Conservation (phyloP, 2,797 vertebrate species). For the Danionella dracula region DNA sequence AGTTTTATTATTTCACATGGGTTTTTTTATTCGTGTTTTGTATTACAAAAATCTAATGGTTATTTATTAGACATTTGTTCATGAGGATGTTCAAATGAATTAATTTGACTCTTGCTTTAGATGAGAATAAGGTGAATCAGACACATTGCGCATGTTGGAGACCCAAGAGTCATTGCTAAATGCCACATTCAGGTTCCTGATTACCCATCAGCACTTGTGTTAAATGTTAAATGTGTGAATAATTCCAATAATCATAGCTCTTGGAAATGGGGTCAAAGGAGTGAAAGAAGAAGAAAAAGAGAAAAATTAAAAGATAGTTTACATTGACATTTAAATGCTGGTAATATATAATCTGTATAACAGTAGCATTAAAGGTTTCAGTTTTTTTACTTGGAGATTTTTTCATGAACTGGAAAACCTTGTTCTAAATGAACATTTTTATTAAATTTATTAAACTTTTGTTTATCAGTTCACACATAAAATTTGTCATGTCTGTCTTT, state of each 20-base stretch:
- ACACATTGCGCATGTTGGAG: constrained; percentile 3
- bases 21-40: no score
- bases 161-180: constrained; percentile 58
- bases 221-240: constrained; percentile 75
- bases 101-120: constrained; percentile 25
- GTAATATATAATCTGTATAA: constrained; percentile 1
- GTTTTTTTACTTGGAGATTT: not conserved
- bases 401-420: not conserved
- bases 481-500: no score
- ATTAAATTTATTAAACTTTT: no score
- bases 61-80: constrained; percentile 16
- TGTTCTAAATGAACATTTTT: no score
- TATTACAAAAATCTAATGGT: not conserved
- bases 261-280: constrained; percentile 46
- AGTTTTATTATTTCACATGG: no score
- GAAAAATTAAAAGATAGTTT: not conserved
- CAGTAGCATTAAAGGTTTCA: not conserved
- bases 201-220: constrained; percentile 38
- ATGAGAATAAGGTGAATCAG: not conserved
- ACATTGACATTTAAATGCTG: constrained; percentile 16
- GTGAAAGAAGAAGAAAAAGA: constrained; percentile 1
- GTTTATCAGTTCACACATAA: no score
- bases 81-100: constrained; percentile 19
- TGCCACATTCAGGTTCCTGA: constrained; percentile 55
- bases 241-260: constrained; percentile 69